phyloP scores from a whole-genome alignment of 2,113 vertebrate genomes.

The Chaetops frenatus region DNA sequence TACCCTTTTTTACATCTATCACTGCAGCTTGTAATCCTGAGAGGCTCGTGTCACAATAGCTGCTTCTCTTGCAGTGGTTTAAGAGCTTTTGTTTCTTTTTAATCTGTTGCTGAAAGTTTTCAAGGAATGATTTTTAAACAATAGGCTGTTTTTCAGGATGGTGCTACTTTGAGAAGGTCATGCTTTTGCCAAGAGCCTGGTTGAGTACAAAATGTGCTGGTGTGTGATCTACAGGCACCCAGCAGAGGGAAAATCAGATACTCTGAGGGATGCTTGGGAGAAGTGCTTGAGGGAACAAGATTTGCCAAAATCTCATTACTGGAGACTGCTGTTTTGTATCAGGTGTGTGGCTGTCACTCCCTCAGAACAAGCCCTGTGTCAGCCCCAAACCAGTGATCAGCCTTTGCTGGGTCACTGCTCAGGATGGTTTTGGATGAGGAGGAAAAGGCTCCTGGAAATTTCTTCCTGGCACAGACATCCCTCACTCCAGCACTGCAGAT shows the following conservation, averaged over 20 bases:
- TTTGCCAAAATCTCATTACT: not conserved
- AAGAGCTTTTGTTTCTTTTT: not conserved
- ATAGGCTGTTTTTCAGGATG: not conserved
- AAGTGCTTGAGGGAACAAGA: not conserved
- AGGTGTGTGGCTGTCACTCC: not conserved
- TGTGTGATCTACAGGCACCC: not conserved
- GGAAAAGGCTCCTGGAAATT: not conserved
- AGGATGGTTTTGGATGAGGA: accelerated
- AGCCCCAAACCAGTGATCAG: accelerated
- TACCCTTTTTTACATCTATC: not conserved
- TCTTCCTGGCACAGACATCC: not conserved
- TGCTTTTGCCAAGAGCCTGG: not conserved
- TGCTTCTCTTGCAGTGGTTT: not conserved
- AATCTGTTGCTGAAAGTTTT: not conserved
- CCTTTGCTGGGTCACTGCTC: not conserved
- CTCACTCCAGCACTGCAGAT: not conserved
- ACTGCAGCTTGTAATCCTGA: not conserved
- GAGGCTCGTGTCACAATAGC: accelerated
- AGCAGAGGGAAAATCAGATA: not conserved
- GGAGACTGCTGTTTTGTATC: not conserved
- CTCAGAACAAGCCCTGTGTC: accelerated
- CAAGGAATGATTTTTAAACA: not conserved
- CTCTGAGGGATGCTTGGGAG: not conserved
- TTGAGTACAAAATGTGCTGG: not conserved
- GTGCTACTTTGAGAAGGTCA: accelerated